A percentile compares a stretch with the other conserved stretches of the same genome.
phyloP scores from a whole-genome alignment of 2,888 invertebrate species.

The Pachydiplax longipennis region DNA sequence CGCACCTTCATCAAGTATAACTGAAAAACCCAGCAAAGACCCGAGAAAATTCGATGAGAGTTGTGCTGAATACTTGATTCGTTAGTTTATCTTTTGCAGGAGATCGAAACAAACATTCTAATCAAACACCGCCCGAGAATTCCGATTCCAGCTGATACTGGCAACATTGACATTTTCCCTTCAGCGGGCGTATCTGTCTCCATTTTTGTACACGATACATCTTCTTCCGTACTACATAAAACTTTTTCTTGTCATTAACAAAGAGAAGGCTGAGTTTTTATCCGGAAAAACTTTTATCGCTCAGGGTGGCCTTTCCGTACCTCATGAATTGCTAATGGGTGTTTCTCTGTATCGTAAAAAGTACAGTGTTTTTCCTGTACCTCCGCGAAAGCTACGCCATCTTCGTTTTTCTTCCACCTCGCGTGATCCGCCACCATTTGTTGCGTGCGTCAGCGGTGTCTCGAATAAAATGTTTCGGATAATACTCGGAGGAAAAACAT shows the following conservation, averaged over 20 bases:
- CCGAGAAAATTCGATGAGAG: no score
- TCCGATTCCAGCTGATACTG: no score
- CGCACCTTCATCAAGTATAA: no score
- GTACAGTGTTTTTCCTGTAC: not conserved
- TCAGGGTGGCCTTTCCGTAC: not conserved
- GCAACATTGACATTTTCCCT: not conserved
- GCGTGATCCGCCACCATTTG: not conserved
- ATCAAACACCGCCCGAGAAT: no score
- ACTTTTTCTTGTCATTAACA: not conserved
- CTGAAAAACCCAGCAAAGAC: no score
- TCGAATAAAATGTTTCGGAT: not conserved
- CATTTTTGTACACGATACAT: not conserved
- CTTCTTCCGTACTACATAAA: not conserved
- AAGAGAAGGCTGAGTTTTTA: not conserved
- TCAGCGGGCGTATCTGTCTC: not conserved
- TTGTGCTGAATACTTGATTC: no score
- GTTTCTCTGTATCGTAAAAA: not conserved
- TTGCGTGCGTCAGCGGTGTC: not conserved
- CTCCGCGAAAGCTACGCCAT: not conserved
- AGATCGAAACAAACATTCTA: no score
- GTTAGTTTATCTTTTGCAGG: no score
- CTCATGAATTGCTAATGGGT: not conserved
- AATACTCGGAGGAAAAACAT: not conserved
- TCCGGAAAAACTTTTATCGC: not conserved
- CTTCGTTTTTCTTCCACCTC: not conserved